Base-by-base conservation (phyloP, 2,113 vertebrate genomes). In the Romanogobio albipinnatus region DNA sequence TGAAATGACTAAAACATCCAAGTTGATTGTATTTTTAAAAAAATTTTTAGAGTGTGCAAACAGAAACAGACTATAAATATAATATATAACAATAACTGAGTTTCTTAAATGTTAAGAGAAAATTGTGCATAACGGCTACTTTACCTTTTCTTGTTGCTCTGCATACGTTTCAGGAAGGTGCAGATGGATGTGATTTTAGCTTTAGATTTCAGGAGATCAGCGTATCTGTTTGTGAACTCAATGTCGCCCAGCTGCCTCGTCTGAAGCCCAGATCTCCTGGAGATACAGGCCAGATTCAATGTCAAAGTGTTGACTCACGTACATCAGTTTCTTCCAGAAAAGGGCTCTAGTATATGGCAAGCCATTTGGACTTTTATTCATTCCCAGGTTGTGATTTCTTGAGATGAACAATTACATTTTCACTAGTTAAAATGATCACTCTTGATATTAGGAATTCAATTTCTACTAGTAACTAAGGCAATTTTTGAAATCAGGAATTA, bases 181-280 rank as follows among this genome's bases (percentile, higher is more conserved):
- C 94, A 95, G 86, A 94, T 89, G 59, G 93, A 94, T 81, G 45
- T 92, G 87, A 93, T 90, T 86, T 95, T 95, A 85, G 95, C 95
- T 88, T 93, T 93, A 6, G 94, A 93, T n/a, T 92, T 92, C 66
- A 95, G 88, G 86, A 93, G 92, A 85, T 95, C 95, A 1, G 94
- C 86, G 14, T 95, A 94, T 85, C 92, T 91, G 91, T 94, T 94
- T 84, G 95, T 94, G 90, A 95, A 95, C 91, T 95, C 95, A 3
- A 95, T 92, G 88, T 95, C 95, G 43, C 93, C 94, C 70, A 95
- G 83, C 91, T 95, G 94, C 62, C 94, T 92, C 87, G 91, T 88
- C 78, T 94, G 91, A 81, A 93, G 74, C 49, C 91, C 89, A 3
- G 86, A 58, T 22, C 68, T 89, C 90, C 83, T 91, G 87, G 49